Conservation (phyloP, 2,113 vertebrate species). For the Probosciger aterrimus region DNA sequence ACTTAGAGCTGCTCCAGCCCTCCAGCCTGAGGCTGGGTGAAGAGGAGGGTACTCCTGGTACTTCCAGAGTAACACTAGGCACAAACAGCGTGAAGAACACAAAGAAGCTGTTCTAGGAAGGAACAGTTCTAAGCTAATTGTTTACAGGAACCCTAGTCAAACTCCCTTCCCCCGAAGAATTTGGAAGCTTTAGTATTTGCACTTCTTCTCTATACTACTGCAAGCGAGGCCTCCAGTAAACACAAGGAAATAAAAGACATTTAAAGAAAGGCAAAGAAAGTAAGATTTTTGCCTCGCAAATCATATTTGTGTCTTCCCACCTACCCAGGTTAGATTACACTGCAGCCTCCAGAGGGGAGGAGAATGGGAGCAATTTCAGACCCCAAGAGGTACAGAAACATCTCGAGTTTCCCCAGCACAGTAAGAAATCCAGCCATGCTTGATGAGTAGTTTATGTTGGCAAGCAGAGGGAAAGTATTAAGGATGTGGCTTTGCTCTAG, state of each 20-base stretch:
- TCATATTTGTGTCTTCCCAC: background rate
- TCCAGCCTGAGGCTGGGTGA: background rate
- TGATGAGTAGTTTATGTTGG: conserved; percentile 9
- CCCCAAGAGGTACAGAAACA: background rate
- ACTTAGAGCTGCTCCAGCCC: fast-evolving
- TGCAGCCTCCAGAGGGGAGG: background rate
- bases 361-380: conserved; percentile 9
- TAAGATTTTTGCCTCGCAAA: background rate
- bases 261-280: background rate
- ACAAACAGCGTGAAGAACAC: background rate
- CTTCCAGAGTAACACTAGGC: background rate
- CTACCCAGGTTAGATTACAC: background rate
- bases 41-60: background rate
- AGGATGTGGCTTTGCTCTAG: conserved; percentile 36
- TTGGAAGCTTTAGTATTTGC: background rate
- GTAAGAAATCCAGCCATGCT: background rate
- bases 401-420: conserved; percentile 31
- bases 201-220: background rate
- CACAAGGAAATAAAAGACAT: background rate
- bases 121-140: background rate
- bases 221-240: background rate
- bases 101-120: background rate
- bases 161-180: background rate
- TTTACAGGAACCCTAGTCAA: background rate
- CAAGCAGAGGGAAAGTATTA: conserved; percentile 12